Base-by-base conservation (phyloP, 2,797 vertebrate species). In the Bucorvus abyssinicus region DNA sequence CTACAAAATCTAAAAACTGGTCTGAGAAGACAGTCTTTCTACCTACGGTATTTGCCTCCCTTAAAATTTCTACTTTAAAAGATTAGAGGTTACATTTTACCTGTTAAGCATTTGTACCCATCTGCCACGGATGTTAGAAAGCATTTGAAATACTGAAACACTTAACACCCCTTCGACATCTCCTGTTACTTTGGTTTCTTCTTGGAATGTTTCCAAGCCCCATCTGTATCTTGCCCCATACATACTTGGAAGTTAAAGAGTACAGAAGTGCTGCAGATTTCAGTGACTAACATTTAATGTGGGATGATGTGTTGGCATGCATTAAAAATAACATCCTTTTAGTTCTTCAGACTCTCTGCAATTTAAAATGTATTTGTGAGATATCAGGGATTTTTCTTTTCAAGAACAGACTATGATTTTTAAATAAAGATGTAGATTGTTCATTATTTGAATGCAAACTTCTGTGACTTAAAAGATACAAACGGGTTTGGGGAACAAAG, bases 251-350 rank as follows among this genome's bases (percentile, higher is more conserved):
- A 92, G 84, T 85, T 78, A n/a, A 59, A 53, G 71, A 85, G 36
- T 91, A 47, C 36, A 70, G 79, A 84, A 93, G 93, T 45, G 32
- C 27, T 77, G 52, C 64, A 80, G 91, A 83, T 90, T 90, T 93
- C 27, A 13, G 45, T 91, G 83, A 90, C 95, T 95, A 89, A 88
- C 57, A 19, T 86, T 80, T 89, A 57, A 57, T 75, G 73, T 94
- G 57, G 93, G 96, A 87, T 93, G 91, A 80, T 91, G 84, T 91
- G 94, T 82, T 93, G 65, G 82, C 77, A 93, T 89, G 85, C 63
- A 27, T 94, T 94, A 94, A 94, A 96, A 94, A 93, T 93, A 94
- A 65, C 69, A 85, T 93, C 83, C 61, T 87, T 78, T 56, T 77
- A 90, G 53, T 77, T 91, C 75, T 85, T 93, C 32, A 81, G 85